phyloP scores from a whole-genome alignment of 2,113 vertebrate species.

The Cebus imitator region DNA sequence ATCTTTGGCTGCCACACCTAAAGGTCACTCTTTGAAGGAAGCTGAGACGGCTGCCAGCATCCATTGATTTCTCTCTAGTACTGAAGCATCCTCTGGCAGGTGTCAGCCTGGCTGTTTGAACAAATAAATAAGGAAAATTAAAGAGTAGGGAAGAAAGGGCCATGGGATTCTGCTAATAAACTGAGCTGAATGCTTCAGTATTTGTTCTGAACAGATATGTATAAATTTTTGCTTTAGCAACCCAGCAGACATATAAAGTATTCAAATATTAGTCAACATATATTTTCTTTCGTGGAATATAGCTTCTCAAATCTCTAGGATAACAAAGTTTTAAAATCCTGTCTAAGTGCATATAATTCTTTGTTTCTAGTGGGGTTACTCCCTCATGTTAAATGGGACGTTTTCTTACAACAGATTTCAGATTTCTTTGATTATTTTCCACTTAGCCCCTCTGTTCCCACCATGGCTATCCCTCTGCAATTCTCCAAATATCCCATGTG shows the following conservation, averaged over 20 bases:
- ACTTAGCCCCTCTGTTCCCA: accelerated
- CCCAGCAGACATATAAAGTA: background rate
- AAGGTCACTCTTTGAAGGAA: constrained; percentile 32
- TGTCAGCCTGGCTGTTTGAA: background rate
- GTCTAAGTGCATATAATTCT: background rate
- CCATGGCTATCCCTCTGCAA: background rate
- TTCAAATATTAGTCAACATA: background rate
- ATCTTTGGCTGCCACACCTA: background rate
- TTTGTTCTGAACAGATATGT: background rate
- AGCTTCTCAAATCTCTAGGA: background rate
- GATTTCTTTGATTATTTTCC: background rate
- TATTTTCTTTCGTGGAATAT: background rate
- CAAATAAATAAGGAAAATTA: background rate
- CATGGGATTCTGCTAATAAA: background rate
- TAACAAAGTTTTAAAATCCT: background rate
- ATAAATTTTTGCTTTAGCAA: background rate
- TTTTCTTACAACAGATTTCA: background rate
- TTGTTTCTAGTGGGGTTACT: background rate
- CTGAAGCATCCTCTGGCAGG: background rate
- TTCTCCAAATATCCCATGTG: background rate
- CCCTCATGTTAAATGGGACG: background rate
- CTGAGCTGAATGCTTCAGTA: background rate
- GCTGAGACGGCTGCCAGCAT: background rate
- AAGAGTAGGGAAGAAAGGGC: background rate
- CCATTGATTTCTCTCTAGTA: background rate